Evolutionary conservation across 2,113 vertebrate species (phyloP).

Genomic region (Solea senegalensis): DNA sequence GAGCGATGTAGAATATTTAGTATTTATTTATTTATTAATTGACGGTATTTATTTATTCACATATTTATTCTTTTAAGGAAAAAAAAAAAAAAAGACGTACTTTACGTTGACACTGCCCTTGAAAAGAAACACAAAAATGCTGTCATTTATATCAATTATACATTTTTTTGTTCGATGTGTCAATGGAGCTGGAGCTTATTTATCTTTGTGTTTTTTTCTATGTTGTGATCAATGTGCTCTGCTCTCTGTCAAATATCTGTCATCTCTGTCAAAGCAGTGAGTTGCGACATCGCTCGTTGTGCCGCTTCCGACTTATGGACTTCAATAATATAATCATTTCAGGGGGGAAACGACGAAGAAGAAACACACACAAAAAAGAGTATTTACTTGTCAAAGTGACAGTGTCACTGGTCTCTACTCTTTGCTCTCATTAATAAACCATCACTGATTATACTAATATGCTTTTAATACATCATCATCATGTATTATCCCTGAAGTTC

Average conservation of each 20-base stretch:
- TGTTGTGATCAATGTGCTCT: conserved; percentile 75
- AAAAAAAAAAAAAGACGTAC: conserved; percentile 29
- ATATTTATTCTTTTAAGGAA: conserved; percentile 49
- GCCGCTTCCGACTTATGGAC: conserved; percentile 60
- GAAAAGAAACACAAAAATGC: conserved; percentile 56
- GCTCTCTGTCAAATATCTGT: conserved; percentile 62
- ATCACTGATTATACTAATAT: conserved; percentile 35
- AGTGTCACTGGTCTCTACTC: conserved; percentile 34
- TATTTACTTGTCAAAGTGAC: conserved; percentile 31
- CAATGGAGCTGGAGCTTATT: conserved; percentile 69
- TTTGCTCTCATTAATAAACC: conserved; percentile 34
- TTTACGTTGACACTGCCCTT: conserved; percentile 62
- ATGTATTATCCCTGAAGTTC: conserved; percentile 32
- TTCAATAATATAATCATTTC: conserved; percentile 27
- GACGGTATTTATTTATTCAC: conserved; percentile 64
- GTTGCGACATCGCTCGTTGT: conserved; percentile 52
- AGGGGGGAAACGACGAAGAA: background rate
- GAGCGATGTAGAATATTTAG: conserved; percentile 55
- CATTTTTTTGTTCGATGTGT: conserved; percentile 63
- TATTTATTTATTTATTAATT: conserved; percentile 70
- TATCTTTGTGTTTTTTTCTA: conserved; percentile 75
- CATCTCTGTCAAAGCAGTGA: conserved; percentile 59
- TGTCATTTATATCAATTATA: conserved; percentile 60
- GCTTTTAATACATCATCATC: conserved; percentile 27
- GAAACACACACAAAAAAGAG: conserved; percentile 32